Percentiles rank a stretch among this genome's conserved stretches.
Evolutionary conservation across 2,797 vertebrate species (phyloP).

Genomic region (Enteromius mattozi): DNA sequence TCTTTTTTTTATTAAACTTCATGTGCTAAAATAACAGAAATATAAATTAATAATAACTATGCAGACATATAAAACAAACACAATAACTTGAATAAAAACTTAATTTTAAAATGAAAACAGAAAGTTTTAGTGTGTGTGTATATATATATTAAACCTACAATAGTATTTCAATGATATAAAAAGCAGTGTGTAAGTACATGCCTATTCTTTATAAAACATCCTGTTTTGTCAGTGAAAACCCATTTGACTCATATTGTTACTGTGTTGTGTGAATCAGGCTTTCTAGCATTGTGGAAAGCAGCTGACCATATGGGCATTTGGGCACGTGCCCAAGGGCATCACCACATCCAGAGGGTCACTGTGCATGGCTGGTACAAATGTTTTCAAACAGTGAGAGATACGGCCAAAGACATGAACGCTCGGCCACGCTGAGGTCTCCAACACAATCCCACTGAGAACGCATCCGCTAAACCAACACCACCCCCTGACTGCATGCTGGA

Average conservation of each 20-base stretch:
- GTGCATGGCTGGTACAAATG: not conserved
- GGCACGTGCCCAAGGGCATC: not conserved
- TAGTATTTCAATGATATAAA: not conserved
- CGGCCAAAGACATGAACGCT: not conserved
- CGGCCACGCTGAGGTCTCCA: not conserved
- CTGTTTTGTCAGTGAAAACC: not conserved
- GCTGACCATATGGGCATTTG: slow-evolving; percentile 12
- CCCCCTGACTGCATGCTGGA: not conserved
- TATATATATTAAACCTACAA: not conserved
- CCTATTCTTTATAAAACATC: not conserved
- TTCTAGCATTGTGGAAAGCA: not conserved
- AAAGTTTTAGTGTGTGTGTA: not conserved
- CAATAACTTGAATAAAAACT: not conserved
- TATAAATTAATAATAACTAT: not conserved
- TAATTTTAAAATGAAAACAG: not conserved
- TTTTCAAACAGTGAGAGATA: slow-evolving; percentile 7
- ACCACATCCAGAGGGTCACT: not conserved
- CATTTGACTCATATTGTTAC: not conserved
- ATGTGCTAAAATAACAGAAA: not conserved
- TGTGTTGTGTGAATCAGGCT: not conserved
- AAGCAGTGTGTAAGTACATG: not conserved
- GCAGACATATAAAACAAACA: not conserved
- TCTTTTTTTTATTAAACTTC: no score
- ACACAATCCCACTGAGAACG: not conserved
- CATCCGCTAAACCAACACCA: not conserved